Percentiles rank a stretch among this genome's conserved stretches.
Conservation (phyloP, 2,797 vertebrate species). For the Danio aesculapii region DNA sequence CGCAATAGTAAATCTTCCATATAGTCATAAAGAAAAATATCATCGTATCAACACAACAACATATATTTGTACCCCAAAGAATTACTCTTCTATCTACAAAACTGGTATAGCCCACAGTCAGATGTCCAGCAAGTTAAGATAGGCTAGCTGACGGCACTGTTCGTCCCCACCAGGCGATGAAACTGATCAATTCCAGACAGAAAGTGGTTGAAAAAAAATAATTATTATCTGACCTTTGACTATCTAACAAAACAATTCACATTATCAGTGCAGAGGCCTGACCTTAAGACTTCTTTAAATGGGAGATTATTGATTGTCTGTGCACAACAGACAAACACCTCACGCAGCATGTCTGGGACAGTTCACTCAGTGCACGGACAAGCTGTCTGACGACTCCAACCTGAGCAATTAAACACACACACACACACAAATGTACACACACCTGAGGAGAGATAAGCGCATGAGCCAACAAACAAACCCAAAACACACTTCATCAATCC, state of each 20-base stretch:
- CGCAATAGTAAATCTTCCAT: neutral
- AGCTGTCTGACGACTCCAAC: constrained; percentile 50
- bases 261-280: constrained; percentile 69
- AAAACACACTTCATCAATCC: constrained; percentile 52
- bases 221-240: constrained; percentile 71
- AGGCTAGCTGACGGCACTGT: constrained; percentile 13
- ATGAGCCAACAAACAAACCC: constrained; percentile 55
- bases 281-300: constrained; percentile 71
- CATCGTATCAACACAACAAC: neutral
- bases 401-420: constrained; percentile 59
- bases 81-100: constrained; percentile 16
- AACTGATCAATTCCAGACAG: constrained; percentile 67
- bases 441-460: constrained; percentile 48
- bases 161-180: constrained; percentile 50
- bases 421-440: constrained; percentile 48
- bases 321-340: constrained; percentile 68
- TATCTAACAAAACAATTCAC: constrained; percentile 72
- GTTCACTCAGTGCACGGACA: constrained; percentile 50
- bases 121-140: constrained; percentile 39
- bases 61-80: neutral
- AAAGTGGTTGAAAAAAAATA: constrained; percentile 62
- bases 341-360: constrained; percentile 64
- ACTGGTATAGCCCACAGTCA: constrained; percentile 35
- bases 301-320: constrained; percentile 69
- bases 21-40: neutral